phyloP scores from a whole-genome alignment of 1,140 invertebrate species.

The Ceratitis capitata region DNA sequence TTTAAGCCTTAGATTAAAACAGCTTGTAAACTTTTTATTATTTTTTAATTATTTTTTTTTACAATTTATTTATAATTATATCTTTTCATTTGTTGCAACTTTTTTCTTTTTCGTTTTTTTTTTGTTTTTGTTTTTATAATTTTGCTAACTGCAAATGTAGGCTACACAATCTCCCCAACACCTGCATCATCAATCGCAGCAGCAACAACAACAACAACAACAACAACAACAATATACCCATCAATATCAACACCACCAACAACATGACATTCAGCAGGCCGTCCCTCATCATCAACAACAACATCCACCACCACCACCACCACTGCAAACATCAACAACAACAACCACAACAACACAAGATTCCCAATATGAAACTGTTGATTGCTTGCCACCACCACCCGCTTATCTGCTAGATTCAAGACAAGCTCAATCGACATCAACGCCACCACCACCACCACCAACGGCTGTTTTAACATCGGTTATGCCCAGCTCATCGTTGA shows the following conservation, averaged over 20 bases:
- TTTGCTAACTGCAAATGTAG: neutral
- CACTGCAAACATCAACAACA: slow-evolving; percentile 24
- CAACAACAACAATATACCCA: neutral
- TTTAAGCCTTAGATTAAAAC: neutral
- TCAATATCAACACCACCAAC: neutral
- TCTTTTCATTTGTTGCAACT: neutral
- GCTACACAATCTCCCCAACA: neutral
- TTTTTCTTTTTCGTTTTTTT: neutral
- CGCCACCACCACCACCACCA: slow-evolving; percentile 45
- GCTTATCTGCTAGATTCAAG: slow-evolving; percentile 78
- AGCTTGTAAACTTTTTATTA: neutral
- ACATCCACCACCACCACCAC: neutral
- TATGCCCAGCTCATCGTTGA: slow-evolving; percentile 66
- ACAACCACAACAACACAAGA: slow-evolving; percentile 20
- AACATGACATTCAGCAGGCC: neutral
- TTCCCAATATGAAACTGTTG: slow-evolving; percentile 62
- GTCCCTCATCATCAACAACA: neutral
- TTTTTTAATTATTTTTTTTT: neutral
- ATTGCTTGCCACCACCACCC: slow-evolving; percentile 84
- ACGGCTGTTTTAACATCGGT: neutral
- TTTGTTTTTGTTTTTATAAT: neutral
- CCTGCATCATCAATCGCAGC: neutral
- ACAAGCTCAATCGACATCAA: slow-evolving; percentile 21
- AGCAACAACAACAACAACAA: neutral
- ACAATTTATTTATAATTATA: neutral